Conservation (phyloP, 2,888 invertebrate species). For the Plagodis pulveraria region DNA sequence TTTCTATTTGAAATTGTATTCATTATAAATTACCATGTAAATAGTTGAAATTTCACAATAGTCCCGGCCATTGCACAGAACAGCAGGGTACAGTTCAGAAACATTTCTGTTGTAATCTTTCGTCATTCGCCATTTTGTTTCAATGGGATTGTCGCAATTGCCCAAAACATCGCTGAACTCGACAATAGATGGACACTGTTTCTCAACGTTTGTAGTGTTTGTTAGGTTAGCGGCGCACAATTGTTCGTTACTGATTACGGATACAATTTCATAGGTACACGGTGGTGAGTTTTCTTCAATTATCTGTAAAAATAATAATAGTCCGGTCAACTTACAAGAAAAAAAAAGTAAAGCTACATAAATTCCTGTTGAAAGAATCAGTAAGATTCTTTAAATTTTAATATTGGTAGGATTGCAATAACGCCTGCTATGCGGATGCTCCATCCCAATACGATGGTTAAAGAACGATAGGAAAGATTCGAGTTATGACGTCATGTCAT, state of each 20-base stretch:
- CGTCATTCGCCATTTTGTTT: slow-evolving; percentile 53
- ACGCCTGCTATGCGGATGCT: too few species aligned
- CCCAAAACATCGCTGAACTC: slow-evolving; percentile 46
- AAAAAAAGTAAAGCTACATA: too few species aligned
- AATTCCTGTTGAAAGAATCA: too few species aligned
- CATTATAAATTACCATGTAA: slow-evolving; percentile 61
- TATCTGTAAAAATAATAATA: slow-evolving; percentile 44
- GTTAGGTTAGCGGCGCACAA: slow-evolving; percentile 52
- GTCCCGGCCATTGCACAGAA: slow-evolving; percentile 56
- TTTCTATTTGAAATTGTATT: too few species aligned
- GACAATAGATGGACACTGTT: slow-evolving; percentile 45
- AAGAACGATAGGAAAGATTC: too few species aligned
- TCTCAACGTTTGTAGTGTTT: slow-evolving; percentile 30
- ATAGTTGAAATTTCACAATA: slow-evolving; percentile 57
- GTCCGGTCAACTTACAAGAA: too few species aligned
- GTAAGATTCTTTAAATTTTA: too few species aligned
- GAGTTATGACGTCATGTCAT: too few species aligned
- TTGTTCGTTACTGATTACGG: slow-evolving; percentile 41
- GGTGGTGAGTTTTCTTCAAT: slow-evolving; percentile 56
- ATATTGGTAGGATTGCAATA: too few species aligned
- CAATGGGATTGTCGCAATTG: slow-evolving; percentile 60
- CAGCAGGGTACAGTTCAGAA: slow-evolving; percentile 37
- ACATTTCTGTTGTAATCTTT: slow-evolving; percentile 29
- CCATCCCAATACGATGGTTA: too few species aligned
- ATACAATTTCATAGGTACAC: slow-evolving; percentile 64